Evolutionary conservation across 2,113 vertebrate genomes (phyloP).

Genomic region (Recurvirostra avosetta): DNA sequence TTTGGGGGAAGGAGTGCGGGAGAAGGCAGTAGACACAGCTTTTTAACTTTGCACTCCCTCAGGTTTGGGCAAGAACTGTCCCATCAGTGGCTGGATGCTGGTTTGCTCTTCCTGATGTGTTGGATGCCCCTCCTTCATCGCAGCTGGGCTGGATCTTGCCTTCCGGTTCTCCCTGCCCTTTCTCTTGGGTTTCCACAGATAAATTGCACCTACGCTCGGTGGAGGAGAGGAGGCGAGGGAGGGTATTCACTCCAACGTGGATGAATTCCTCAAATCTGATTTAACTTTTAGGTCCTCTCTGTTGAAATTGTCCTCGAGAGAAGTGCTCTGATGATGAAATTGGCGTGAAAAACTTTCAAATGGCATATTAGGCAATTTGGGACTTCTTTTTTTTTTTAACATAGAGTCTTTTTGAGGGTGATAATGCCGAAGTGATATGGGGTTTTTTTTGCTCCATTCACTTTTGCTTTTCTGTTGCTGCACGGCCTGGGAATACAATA

Average conservation of each 20-base stretch:
- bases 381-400: background rate
- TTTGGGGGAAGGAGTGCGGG: accelerated
- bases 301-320: background rate
- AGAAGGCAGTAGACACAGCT: background rate
- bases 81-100: background rate
- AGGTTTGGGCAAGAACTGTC: background rate
- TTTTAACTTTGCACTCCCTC: background rate
- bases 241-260: accelerated
- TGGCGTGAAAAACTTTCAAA: background rate
- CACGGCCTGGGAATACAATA: background rate
- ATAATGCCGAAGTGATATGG: background rate
- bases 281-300: background rate
- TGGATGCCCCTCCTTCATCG: background rate
- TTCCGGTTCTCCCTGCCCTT: background rate
- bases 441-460: conserved; percentile 20
- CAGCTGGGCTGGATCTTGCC: background rate
- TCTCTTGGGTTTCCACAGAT: background rate
- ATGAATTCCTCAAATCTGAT: background rate
- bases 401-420: background rate
- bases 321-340: background rate
- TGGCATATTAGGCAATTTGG: background rate
- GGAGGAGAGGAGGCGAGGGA: background rate
- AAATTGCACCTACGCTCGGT: background rate
- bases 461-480: background rate
- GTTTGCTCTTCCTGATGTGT: background rate